Evolutionary conservation across 2,888 invertebrate genomes (phyloP), one percentile per base, ranked within the genome.

Genomic region (Carabus problematicus): DNA sequence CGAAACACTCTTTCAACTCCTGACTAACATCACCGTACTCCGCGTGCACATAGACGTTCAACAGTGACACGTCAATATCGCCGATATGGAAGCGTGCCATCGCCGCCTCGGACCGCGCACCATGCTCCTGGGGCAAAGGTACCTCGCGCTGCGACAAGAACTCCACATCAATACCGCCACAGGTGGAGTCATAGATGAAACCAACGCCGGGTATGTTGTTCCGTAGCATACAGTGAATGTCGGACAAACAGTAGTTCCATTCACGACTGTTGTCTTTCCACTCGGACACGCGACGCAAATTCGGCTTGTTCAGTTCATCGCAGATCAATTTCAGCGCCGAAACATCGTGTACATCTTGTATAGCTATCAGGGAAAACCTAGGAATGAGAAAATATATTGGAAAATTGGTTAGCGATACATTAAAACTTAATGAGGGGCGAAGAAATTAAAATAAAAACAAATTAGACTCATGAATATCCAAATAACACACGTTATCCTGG

Each of bases 361-460:
- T 83, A 70, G 90, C 91, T 75, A 93, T 79, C 77, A 93, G 78
- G 71, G 91, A 89, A 80, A 91, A 86, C 75, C 92, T 92, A 80
- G 60, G n/a, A n/a, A n/a, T n/a, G n/a, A n/a, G n/a, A n/a, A n/a
- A n/a, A n/a, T n/a, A n/a, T n/a, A n/a, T 81, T 80, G n/a, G n/a
- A n/a, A n/a, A n/a, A n/a, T n/a, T n/a, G n/a, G n/a, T n/a, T n/a
- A n/a, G n/a, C n/a, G n/a, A n/a, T n/a, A n/a, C n/a, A n/a, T n/a
- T n/a, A n/a, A n/a, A n/a, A n/a, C n/a, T n/a, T n/a, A n/a, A n/a
- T n/a, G n/a, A n/a, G n/a, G n/a, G n/a, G n/a, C n/a, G n/a, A n/a
- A n/a, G n/a, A n/a, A n/a, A n/a, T n/a, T n/a, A n/a, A n/a, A n/a
- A n/a, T n/a, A n/a, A n/a, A 29, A 29, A 29, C 29, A 29, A 29